These are phyloP conservation scores for Zaprionus tsacasi DNA, from an alignment of 1,140 invertebrate genomes.

Conservation along the genomic window DNA sequence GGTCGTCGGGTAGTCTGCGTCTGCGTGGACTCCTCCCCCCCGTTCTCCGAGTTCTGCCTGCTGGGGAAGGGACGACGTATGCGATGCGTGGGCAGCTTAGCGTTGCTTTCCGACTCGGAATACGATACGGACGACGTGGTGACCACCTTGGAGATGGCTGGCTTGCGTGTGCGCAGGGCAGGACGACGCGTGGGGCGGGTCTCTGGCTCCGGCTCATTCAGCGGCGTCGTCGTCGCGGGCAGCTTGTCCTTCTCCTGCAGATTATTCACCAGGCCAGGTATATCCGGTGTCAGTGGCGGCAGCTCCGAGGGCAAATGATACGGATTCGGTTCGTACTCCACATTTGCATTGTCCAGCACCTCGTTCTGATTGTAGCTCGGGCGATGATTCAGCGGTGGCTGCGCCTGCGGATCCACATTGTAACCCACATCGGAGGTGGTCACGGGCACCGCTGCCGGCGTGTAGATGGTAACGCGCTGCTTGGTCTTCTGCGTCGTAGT, in stretches of 20 bases:
- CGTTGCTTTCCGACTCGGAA: constrained; percentile 68
- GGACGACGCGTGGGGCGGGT: constrained; percentile 84
- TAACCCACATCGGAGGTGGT: constrained; percentile 71
- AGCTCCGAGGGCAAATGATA: constrained; percentile 83
- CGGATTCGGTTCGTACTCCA: constrained; percentile 82
- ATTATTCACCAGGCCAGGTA: constrained; percentile 87
- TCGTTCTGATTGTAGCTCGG: constrained; percentile 77
- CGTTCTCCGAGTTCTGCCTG: constrained; percentile 49
- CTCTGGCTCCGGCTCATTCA: constrained; percentile 71
- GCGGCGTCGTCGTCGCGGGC: constrained; percentile 62
- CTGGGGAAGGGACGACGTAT: constrained; percentile 72
- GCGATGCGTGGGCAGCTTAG: constrained; percentile 61
- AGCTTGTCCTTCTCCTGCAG: constrained; percentile 85
- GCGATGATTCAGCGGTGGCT: constrained; percentile 62
- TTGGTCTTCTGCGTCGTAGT: constrained; percentile 66
- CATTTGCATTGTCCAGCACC: constrained; percentile 65
- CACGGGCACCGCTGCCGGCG: constrained; percentile 58
- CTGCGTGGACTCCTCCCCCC: constrained; percentile 59
- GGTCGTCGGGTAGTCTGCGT: constrained; percentile 84
- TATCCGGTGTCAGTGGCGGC: constrained; percentile 85
- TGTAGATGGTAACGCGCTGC: constrained; percentile 69
- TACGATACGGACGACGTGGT: constrained; percentile 73
- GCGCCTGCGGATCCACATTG: constrained; percentile 56
- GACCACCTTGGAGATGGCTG: constrained; percentile 66
- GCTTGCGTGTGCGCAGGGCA: constrained; percentile 71